Percentiles rank a stretch among this genome's conserved stretches.
Evolutionary conservation across 2,888 invertebrate genomes (phyloP).

Genomic region (Agrypnus murinus): DNA sequence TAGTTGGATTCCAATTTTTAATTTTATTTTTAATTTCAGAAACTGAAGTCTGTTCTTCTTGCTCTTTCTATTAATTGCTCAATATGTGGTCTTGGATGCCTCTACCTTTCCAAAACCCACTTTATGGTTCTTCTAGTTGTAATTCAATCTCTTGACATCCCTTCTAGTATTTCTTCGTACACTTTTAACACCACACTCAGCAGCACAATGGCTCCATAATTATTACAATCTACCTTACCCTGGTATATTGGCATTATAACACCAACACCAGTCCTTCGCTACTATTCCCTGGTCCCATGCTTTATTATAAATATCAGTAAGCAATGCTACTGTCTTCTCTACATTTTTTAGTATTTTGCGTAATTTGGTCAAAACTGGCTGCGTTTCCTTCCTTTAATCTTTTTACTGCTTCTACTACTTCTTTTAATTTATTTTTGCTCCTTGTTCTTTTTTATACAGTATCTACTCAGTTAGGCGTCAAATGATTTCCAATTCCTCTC

Average conservation of each 20-base stretch:
- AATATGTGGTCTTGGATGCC: too few relatives aligned
- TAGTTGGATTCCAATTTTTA: too few relatives aligned
- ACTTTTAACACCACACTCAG: conserved; percentile 6
- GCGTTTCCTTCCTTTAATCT: too few relatives aligned
- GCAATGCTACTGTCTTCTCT: too few relatives aligned
- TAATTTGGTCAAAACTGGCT: neutral
- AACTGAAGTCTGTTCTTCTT: too few relatives aligned
- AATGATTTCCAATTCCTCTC: neutral
- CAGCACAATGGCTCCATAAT: neutral
- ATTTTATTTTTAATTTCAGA: too few relatives aligned
- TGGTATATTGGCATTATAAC: neutral
- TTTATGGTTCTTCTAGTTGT: neutral
- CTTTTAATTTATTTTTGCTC: neutral
- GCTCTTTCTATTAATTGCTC: too few relatives aligned
- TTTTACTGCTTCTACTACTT: neutral
- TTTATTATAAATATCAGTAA: conserved; percentile 5
- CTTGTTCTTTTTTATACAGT: neutral
- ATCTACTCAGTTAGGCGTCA: too few relatives aligned
- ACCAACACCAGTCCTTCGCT: neutral
- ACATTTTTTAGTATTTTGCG: neutral
- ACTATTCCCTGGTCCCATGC: conserved; percentile 5
- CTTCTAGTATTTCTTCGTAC: too few relatives aligned
- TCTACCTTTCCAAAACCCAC: conserved; percentile 4
- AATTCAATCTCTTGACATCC: neutral
- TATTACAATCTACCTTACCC: neutral